Base-by-base conservation (phyloP, 2,888 invertebrate genomes). In the Drosophila anomelani region DNA sequence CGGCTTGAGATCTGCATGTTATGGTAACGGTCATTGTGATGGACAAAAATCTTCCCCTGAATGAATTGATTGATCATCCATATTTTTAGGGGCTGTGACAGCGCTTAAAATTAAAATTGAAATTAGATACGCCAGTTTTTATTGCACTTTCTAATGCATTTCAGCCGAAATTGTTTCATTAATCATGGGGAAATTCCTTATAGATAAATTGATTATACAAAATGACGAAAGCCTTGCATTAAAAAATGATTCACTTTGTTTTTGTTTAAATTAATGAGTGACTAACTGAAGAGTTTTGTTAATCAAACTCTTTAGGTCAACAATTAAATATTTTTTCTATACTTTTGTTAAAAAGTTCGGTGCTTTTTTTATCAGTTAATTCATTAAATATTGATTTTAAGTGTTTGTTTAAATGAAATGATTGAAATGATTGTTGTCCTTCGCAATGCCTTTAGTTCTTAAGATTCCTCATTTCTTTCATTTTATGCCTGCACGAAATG, bases 1-100 rank as follows among this genome's bases (percentile, higher is more conserved):
- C 17, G 78, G 63, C 74, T 81, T 62, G 51, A 70, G 77, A 46
- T 78, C 74, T 74, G 71, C 76, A 78, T 79, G 75, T 66, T 53
- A 43, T 57, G 54, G 62, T 55, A 55, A 54, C 12, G 20, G 13
- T 39, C 44, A 55, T 38, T 39, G 23, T 32, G 44, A 4, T 43
- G 41, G 49, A 17, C 47, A 41, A 12, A 6, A 6, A n/a, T n/a
- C 9, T 10, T 39, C 17, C 12, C 17, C 1, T 15, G 34, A 51
- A 20, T 34, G 5, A 20, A 5, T 51, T 29, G 26, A 32, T 57
- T 23, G 7, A 26, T 34, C 60, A 59, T 60, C 32, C n/a, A 23
- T 59, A 59, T 61, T 43, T 60, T 23, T 59, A 34, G 41, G 10
- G 60, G 23, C 13, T 43, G 59, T 60, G n/a, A 43, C 13, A 59